Base-by-base conservation (phyloP, 2,113 vertebrate species). In the Lathamus discolor region DNA sequence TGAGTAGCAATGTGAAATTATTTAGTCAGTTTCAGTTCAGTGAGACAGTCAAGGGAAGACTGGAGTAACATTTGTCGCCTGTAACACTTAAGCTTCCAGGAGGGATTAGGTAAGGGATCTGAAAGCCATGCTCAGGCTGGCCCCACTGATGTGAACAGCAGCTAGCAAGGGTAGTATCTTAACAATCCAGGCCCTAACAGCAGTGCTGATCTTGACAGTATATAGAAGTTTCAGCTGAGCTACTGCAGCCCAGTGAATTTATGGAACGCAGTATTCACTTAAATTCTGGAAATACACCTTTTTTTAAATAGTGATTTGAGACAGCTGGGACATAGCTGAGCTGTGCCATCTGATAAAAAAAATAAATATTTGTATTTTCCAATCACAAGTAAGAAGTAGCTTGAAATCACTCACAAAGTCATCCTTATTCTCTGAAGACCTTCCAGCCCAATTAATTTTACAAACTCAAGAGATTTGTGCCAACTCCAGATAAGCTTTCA, bases 381-480 rank as follows among this genome's bases (percentile, higher is more conserved):
- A 93, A 3, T 59, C 64, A 55, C 49, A 61, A 90, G 46, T 28
- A 70, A 55, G 76, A 93, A 93, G 68, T 67, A 72, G 68, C 68
- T 68, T 86, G 88, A 81, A 93, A 81, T 88, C 68, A 35, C 75
- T 92, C 85, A 63, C 76, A 75, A 52, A 92, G 75, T 69, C 77
- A 63, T 8, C 75, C 20, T 63, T 86, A 88, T 83, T 96, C 88
- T 95, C 83, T 70, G 46, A 86, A 94, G 93, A 64, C 73, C 23
- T 96, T 92, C 68, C 88, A 93, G 61, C 64, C 80, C 94, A 94
- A 93, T 95, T 90, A 96, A 72, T 94, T 90, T 67, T 75, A 88
- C 68, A 78, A 83, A 88, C 79, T 81, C 35, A 0, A 75, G 93
- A 72, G 90, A 68, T 83, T 83, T 77, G 64, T 90, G 79, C 61